phyloP scores from a whole-genome alignment of 2,113 vertebrate genomes.

The Ochotona princeps region DNA sequence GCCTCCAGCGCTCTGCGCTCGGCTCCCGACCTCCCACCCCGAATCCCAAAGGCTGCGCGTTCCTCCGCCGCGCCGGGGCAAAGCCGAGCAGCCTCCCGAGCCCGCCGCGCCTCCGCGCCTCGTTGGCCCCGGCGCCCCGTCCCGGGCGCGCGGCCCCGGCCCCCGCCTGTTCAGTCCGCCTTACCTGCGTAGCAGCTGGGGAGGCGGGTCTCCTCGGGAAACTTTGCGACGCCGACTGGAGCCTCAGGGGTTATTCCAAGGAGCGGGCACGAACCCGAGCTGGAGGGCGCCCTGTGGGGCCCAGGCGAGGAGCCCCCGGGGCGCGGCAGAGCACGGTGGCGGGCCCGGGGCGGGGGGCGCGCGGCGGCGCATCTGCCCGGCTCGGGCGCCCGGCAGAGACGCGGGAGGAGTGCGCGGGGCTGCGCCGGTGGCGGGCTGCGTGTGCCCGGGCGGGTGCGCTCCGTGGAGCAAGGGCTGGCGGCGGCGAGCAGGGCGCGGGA shows the following conservation, averaged over 20 bases:
- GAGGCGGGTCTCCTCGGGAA: conserved; percentile 81
- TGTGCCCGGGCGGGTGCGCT: conserved; percentile 52
- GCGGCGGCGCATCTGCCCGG: conserved; percentile 74
- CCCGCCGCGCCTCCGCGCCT: not conserved
- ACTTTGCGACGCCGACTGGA: conserved; percentile 72
- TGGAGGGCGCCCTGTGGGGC: conserved; percentile 53
- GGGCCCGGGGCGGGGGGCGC: conserved; percentile 72
- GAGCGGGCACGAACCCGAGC: conserved; percentile 54
- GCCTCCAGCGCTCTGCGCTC: not conserved
- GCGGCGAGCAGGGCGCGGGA: conserved; percentile 69
- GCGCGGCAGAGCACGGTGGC: conserved; percentile 58
- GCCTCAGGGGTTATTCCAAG: conserved; percentile 75
- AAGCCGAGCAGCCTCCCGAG: not conserved
- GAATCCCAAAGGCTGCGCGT: conserved; percentile 50
- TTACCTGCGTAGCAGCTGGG: conserved; percentile 73
- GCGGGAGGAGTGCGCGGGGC: conserved; percentile 59
- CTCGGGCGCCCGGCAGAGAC: conserved; percentile 58
- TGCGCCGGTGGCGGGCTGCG: conserved; percentile 58
- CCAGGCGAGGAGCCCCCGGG: conserved; percentile 57
- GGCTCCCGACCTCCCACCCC: conserved; percentile 12
- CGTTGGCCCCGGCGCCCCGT: not conserved
- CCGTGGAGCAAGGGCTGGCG: conserved; percentile 17
- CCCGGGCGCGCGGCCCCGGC: conserved; percentile 10
- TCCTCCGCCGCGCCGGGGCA: not conserved
- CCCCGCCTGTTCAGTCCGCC: conserved; percentile 38